These are phyloP conservation scores for Atta cephalotes DNA, from an alignment of 1,140 invertebrate genomes.

Conservation along the genomic window DNA sequence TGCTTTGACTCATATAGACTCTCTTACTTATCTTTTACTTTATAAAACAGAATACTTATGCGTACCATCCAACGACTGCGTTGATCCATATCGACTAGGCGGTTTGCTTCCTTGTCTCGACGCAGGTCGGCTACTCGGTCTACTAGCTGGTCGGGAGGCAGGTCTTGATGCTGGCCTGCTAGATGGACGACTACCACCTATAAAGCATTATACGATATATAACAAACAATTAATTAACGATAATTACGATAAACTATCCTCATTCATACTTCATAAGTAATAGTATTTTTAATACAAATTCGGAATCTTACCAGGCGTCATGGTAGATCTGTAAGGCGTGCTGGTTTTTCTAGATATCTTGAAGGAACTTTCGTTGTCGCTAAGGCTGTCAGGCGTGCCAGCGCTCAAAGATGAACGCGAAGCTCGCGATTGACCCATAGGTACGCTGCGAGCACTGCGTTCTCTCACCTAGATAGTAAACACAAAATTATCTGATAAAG, in stretches of 20 bases:
- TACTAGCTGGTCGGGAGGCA: constrained; percentile 88
- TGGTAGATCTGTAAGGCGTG: constrained; percentile 82
- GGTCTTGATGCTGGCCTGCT: constrained; percentile 90
- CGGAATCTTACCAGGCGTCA: constrained; percentile 86
- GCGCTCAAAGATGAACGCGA: constrained; percentile 92
- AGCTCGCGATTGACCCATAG: constrained; percentile 90
- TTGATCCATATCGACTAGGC: constrained; percentile 96
- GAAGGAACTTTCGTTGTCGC: constrained; percentile 93
- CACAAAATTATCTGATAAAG: constrained; percentile 16
- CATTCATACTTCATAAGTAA: not conserved
- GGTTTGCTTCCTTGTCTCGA: constrained; percentile 95
- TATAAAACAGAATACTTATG: constrained; percentile 85
- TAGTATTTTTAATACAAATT: not conserved
- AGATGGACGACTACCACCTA: constrained; percentile 86
- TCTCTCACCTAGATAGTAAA: constrained; percentile 92
- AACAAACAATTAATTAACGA: not conserved
- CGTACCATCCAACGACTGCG: constrained; percentile 95
- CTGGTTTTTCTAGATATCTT: constrained; percentile 84
- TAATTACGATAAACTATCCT: not conserved
- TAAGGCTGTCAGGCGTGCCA: constrained; percentile 94
- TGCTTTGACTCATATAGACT: no score
- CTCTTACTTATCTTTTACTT: no score
- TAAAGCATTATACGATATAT: not conserved
- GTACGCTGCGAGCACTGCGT: constrained; percentile 93
- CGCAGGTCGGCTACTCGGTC: constrained; percentile 92